phyloP scores from a whole-genome alignment of 2,888 invertebrate species.

The Phlogophora meticulosa region DNA sequence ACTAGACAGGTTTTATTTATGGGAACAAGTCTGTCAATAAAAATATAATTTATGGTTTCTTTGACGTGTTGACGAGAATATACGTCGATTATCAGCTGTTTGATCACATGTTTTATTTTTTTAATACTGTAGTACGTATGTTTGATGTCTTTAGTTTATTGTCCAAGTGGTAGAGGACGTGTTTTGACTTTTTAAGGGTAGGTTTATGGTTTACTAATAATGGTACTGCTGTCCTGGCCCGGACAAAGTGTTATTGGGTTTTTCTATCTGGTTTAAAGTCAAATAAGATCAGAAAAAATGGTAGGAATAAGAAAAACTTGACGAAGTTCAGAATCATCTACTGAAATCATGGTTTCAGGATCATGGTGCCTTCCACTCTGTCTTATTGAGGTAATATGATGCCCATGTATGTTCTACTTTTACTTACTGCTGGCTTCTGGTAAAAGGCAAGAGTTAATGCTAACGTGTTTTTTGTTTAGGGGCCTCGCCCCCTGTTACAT shows the following conservation, averaged over 20 bases:
- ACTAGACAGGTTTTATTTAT: slow-evolving; percentile 54
- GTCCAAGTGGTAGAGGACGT: not conserved
- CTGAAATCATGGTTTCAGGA: too few species aligned
- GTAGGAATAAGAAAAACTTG: too few species aligned
- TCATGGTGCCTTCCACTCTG: too few species aligned
- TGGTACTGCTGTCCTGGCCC: too few species aligned
- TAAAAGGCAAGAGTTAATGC: not conserved
- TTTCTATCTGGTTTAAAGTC: too few species aligned
- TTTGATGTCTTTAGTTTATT: slow-evolving; percentile 36
- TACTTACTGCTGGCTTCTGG: not conserved
- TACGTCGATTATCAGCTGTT: slow-evolving; percentile 45
- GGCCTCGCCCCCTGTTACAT: too few species aligned
- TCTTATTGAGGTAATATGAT: too few species aligned
- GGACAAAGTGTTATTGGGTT: too few species aligned
- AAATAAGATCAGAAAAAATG: too few species aligned
- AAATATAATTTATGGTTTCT: slow-evolving; percentile 59
- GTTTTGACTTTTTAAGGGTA: not conserved
- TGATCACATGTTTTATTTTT: slow-evolving; percentile 29
- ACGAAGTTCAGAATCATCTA: too few species aligned
- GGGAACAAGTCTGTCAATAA: slow-evolving; percentile 54
- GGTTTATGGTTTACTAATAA: not conserved
- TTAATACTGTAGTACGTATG: slow-evolving; percentile 26
- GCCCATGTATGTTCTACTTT: not conserved
- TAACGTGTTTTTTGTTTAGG: not conserved
- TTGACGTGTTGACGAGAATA: slow-evolving; percentile 56